Base-by-base conservation (phyloP, 1,140 invertebrate species). In the Drosophila bipectinata region DNA sequence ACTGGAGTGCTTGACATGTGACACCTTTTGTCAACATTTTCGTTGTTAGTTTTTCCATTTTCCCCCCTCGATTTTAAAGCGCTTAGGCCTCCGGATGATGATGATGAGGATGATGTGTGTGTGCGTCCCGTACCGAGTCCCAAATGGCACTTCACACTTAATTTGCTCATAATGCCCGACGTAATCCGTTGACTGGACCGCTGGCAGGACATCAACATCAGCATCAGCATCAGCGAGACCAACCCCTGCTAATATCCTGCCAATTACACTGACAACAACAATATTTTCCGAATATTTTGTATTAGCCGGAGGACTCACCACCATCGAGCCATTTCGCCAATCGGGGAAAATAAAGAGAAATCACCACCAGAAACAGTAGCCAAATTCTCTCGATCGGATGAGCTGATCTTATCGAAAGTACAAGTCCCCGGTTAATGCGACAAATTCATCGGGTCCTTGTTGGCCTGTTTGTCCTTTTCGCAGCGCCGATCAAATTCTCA, bases 81-180 rank as follows among this genome's bases (percentile, higher is more conserved):
- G 72, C 67, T 81, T 87, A 66, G 55, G 66, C 74, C 55, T n/a
- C 68, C 56, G 39, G 21, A 21, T 21, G 44, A n/a, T 44, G 30
- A 34, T 3, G 7, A 10, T 52, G 51, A 18, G 1, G 18, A 18
- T 18, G 18, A 18, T 45, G 39, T 60, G 62, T 62, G 15, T 15
- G 15, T 15, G 15, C 15, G 15, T 15, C 15, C 56, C 69, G 59
- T 74, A 51, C 71, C 61, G 30, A 76, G 66, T 88, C 83, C 72
- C 83, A 82, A 88, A 88, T 88, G 84, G 72, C 83, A 88, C 83
- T 88, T 88, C 83, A 88, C 83, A 88, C 83, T 88, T 88, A 88
- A 88, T 88, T 88, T 88, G 84, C 72, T 88, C 84, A 79, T 88
- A 88, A 87, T 87, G 83, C 83, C 68, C 84, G 12, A 30, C 79